Evolutionary conservation across 1,140 invertebrate species (phyloP), one percentile per base, ranked within the genome.

Genomic region (Drosophila punjabiensis): DNA sequence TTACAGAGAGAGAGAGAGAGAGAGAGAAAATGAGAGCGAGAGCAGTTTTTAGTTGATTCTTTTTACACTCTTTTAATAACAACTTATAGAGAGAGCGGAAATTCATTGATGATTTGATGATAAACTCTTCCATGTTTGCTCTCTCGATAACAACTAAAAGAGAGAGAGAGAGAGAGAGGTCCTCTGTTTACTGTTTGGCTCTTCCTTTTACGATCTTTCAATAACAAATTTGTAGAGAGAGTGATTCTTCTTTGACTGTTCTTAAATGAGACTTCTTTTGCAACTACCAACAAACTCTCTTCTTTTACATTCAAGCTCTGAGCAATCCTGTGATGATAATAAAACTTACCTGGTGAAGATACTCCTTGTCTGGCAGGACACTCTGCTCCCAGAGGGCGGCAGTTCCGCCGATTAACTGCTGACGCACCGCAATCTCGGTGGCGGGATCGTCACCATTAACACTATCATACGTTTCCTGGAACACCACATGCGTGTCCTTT

Each of bases 401-500:
- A 1, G 86, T 78, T 28, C 94, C 69, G 52, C 94, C 86, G 9
- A 83, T 75, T 11, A 81, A 41, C 59, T 92, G 80, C 24, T 89
- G 85, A 1, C 71, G 79, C 18, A 80, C 94, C 77, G 79, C 53
- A 13, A 89, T 81, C 41, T 94, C 68, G 53, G 94, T 81, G 8
- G 70, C 69, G n/a, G 78, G 76, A 62, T 91, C 90, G 41, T 81
- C 81, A 59, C 63, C 70, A 55, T 85, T 86, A 9, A 79, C 82
- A 48, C 91, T 88, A 94, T 94, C 48, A 93, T 92, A 84, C 92
- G 93, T 94, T 87, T 97, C 94, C 93, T 97, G 96, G 93, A 99
- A 99, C 45, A 98, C 94, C 10, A 99, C 96, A 60, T 96, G 95
- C 3, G 98, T 98, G 93, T 99, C 98, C 94, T 99, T 99, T 14